Evolutionary conservation across 2,888 invertebrate species (phyloP).

Genomic region (Meiosimyza platycephala): DNA sequence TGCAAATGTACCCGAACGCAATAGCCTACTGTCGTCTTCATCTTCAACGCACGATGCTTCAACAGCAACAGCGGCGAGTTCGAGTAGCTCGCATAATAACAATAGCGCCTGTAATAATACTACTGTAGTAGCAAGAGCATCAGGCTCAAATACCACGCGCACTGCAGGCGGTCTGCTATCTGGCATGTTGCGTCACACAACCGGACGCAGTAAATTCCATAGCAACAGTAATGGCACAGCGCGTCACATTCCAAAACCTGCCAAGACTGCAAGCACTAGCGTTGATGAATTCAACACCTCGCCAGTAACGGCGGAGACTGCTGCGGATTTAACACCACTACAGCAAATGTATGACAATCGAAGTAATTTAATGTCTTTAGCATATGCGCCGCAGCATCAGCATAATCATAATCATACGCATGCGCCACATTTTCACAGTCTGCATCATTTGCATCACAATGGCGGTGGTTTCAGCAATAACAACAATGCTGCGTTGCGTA

Average conservation of each 20-base stretch:
- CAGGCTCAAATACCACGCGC: conserved; percentile 37
- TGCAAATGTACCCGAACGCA: conserved; percentile 56
- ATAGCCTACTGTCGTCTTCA: conserved; percentile 64
- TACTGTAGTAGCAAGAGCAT: conserved; percentile 37
- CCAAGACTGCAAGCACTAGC: conserved; percentile 25
- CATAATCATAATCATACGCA: conserved; percentile 43
- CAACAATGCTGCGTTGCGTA: conserved; percentile 51
- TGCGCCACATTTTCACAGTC: conserved; percentile 45
- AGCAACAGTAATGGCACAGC: not conserved
- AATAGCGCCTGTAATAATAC: conserved; percentile 43
- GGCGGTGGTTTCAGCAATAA: conserved; percentile 49
- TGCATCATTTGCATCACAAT: conserved; percentile 50
- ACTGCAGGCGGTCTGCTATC: conserved; percentile 48
- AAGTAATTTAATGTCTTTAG: conserved; percentile 63
- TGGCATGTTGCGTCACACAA: conserved; percentile 52
- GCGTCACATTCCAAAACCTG: conserved; percentile 24
- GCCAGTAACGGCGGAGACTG: conserved; percentile 55
- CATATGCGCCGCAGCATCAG: conserved; percentile 51
- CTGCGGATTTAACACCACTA: conserved; percentile 52
- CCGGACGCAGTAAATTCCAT: conserved; percentile 45
- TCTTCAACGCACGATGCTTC: conserved; percentile 62
- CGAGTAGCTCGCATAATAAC: conserved; percentile 48
- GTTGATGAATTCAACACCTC: conserved; percentile 56
- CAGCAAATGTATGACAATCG: conserved; percentile 63
- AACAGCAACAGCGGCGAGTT: conserved; percentile 58